These are phyloP conservation scores for Grallaria varia DNA, from an alignment of 2,113 vertebrate genomes.

Conservation along the genomic window DNA sequence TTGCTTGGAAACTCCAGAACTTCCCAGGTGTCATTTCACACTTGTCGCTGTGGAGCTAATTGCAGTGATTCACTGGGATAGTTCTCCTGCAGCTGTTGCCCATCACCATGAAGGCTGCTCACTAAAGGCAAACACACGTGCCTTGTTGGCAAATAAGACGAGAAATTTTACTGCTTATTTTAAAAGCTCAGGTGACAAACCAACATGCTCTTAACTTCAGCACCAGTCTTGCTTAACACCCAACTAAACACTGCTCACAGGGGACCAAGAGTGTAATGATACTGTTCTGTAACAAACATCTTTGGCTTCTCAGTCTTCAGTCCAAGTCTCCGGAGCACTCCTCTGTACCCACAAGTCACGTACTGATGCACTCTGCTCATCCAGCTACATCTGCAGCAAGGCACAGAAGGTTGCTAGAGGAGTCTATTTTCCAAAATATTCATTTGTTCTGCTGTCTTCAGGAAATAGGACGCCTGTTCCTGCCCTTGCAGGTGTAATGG, in stretches of 20 bases:
- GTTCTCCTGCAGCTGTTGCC: not conserved
- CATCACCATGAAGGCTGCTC: not conserved
- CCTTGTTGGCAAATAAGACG: not conserved
- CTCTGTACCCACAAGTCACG: not conserved
- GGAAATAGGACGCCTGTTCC: conserved; percentile 3
- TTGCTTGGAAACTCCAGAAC: not conserved
- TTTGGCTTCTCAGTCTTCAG: rapidly evolving
- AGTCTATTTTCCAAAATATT: not conserved
- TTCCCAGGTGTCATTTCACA: not conserved
- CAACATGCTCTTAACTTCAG: not conserved
- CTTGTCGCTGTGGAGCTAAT: not conserved
- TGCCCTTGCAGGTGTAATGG: not conserved
- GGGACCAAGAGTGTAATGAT: not conserved
- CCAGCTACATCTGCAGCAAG: not conserved
- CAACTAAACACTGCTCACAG: not conserved
- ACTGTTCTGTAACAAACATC: not conserved
- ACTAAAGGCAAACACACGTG: not conserved
- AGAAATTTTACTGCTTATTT: not conserved
- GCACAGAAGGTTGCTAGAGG: not conserved
- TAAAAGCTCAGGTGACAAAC: not conserved
- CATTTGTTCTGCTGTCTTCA: conserved; percentile 4
- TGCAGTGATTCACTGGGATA: not conserved
- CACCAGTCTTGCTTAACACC: not conserved
- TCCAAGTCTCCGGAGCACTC: not conserved
- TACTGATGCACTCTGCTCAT: not conserved